A percentile compares a stretch with the other conserved stretches of the same genome.
Conservation (phyloP, 1,140 invertebrate genomes). For the Arion vulgaris region DNA sequence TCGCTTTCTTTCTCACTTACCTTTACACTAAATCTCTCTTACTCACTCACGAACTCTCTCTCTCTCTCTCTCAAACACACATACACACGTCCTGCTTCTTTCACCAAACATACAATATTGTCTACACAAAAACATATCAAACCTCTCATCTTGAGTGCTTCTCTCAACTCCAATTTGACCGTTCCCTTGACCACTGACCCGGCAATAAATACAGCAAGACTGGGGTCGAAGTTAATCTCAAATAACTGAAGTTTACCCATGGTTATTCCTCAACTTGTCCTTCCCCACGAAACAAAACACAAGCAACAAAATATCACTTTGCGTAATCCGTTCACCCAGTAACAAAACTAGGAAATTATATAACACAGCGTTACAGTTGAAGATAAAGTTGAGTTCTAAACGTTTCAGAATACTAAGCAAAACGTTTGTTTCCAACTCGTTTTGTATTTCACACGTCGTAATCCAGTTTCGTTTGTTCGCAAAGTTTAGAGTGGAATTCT, state of each 20-base stretch:
- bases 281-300: not conserved
- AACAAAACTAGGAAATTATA: too few species aligned
- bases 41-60: too few species aligned
- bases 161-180: slow-evolving; percentile 46
- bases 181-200: slow-evolving; percentile 43
- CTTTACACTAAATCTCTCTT: too few species aligned
- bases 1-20: too few species aligned
- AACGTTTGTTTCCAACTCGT: not conserved
- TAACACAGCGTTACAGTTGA: too few species aligned
- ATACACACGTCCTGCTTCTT: too few species aligned
- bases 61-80: too few species aligned
- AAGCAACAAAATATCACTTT: not conserved
- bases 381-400: not conserved
- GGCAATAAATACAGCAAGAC: slow-evolving; percentile 41
- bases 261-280: not conserved
- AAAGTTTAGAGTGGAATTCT: not conserved
- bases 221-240: slow-evolving; percentile 41
- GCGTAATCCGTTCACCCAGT: not conserved
- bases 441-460: slow-evolving; percentile 1
- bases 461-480: not conserved
- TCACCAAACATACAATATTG: not conserved
- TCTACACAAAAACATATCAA: not conserved
- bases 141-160: slow-evolving; percentile 59
- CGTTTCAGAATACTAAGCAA: not conserved
- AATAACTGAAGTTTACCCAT: slow-evolving; percentile 51